phyloP scores from a whole-genome alignment of 2,797 vertebrate genomes.

The Muscicapa striata region DNA sequence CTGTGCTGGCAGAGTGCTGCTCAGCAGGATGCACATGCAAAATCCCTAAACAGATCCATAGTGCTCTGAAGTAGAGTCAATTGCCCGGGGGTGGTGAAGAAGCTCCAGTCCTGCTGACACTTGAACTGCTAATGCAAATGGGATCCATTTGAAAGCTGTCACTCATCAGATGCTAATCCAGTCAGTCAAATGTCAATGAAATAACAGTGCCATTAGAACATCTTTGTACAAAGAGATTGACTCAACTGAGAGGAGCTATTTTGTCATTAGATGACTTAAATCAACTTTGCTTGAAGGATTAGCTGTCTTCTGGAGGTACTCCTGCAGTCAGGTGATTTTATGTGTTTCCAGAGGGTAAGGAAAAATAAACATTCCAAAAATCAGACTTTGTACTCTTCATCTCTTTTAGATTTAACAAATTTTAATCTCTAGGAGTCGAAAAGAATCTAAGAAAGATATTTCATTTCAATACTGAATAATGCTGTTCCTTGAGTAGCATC shows the following conservation, averaged over 20 bases:
- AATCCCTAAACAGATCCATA: neutral
- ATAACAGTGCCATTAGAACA: neutral
- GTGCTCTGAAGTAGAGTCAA: neutral
- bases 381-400: neutral
- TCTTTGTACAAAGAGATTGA: neutral
- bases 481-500: neutral
- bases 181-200: conserved; percentile 9
- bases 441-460: neutral
- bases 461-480: neutral
- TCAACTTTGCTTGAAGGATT: neutral
- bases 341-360: neutral
- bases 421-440: neutral
- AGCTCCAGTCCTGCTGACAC: neutral
- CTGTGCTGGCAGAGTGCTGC: neutral
- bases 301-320: neutral
- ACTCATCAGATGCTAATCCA: neutral
- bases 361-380: neutral
- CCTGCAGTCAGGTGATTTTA: neutral
- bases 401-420: neutral
- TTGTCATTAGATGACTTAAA: neutral
- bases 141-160: neutral
- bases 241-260: neutral
- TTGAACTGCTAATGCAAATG: neutral
- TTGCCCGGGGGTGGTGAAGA: neutral
- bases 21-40: fast-evolving